Percentiles rank a stretch among this genome's conserved stretches.
Conservation (phyloP, 2,888 invertebrate species). For the Papilio elwesi region DNA sequence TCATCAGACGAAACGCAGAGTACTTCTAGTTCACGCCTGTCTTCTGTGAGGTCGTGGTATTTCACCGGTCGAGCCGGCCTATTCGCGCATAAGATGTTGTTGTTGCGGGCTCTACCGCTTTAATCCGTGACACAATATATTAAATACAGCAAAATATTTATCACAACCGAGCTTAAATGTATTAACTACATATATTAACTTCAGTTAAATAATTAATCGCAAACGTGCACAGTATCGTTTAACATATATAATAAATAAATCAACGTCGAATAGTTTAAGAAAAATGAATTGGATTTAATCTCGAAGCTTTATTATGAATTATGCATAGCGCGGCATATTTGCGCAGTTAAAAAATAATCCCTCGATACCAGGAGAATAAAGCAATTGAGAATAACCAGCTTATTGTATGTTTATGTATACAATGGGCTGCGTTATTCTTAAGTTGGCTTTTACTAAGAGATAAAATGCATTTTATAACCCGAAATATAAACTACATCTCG, state of each 20-base stretch:
- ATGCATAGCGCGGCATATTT: not conserved
- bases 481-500: too few species aligned
- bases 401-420: too few species aligned
- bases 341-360: not conserved
- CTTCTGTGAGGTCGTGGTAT: too few species aligned
- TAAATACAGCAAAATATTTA: not conserved
- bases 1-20: too few species aligned
- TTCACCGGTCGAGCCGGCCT: too few species aligned
- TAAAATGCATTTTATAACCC: too few species aligned
- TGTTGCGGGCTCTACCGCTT: too few species aligned
- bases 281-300: not conserved
- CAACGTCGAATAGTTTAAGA: not conserved
- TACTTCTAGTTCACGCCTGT: too few species aligned
- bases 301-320: slow-evolving; percentile 2
- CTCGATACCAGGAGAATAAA: not conserved
- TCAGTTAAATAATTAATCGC: slow-evolving; percentile 2
- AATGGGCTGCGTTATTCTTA: too few species aligned
- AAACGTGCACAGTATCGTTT: not conserved
- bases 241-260: slow-evolving; percentile 2
- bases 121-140: too few species aligned
- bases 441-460: too few species aligned
- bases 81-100: too few species aligned
- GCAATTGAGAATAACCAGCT: not conserved
- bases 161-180: not conserved
- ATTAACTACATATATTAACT: not conserved